Percentiles rank a stretch among this genome's conserved stretches.
These are phyloP conservation scores for Ptilodon capucinus DNA, from an alignment of 2,888 invertebrate species.

Conservation along the genomic window DNA sequence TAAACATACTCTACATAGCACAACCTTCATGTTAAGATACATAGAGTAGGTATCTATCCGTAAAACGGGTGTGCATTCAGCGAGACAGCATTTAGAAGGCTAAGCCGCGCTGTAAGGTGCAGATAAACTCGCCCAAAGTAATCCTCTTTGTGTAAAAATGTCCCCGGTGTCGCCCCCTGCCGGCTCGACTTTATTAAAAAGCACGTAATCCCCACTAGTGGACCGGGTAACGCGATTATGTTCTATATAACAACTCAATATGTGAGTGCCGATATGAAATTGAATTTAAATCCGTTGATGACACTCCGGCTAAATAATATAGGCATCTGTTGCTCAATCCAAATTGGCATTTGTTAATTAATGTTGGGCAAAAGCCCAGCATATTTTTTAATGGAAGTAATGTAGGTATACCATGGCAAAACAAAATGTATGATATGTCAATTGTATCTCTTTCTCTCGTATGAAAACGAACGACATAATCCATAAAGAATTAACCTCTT, in stretches of 20 bases:
- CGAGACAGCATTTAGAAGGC: conserved; percentile 71
- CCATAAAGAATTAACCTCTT: no score
- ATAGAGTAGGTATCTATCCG: conserved; percentile 17
- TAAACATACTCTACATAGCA: not conserved
- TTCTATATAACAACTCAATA: conserved; percentile 77
- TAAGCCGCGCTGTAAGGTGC: conserved; percentile 79
- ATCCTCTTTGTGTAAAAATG: conserved; percentile 82
- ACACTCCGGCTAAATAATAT: conserved; percentile 42
- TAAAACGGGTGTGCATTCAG: conserved; percentile 68
- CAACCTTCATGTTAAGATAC: not conserved
- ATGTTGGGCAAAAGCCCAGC: conserved; percentile 1
- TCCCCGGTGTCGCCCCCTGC: conserved; percentile 73
- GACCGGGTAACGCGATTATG: conserved; percentile 80
- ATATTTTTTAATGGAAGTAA: not conserved
- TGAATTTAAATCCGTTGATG: conserved; percentile 73
- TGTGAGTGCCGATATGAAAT: conserved; percentile 71
- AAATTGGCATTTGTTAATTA: conserved; percentile 28
- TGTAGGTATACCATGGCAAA: no score
- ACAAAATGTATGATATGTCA: no score
- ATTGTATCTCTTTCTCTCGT: no score
- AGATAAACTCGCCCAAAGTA: conserved; percentile 79
- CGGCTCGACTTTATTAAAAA: conserved; percentile 78
- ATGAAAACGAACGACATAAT: no score
- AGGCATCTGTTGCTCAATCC: conserved; percentile 24
- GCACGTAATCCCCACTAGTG: conserved; percentile 79